Evolutionary conservation across 35 echinoderm and acorn worm genomes (phyloP).

Genomic region (Diadema setosum): DNA sequence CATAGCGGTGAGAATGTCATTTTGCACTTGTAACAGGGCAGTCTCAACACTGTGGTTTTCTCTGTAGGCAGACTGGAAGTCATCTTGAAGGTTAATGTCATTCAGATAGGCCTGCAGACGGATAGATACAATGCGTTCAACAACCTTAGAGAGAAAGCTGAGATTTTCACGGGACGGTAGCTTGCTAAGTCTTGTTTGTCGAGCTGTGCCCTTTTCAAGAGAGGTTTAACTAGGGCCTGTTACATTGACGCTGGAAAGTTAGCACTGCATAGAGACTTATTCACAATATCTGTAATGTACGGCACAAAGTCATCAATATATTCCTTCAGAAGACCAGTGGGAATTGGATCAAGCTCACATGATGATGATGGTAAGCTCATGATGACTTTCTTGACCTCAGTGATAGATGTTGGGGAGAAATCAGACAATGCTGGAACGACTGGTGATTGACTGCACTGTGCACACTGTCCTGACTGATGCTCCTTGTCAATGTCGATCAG

Average conservation of each 20-base stretch:
- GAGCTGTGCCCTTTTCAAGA: conserved; percentile 52
- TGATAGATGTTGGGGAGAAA: background rate
- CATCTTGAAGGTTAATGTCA: conserved; percentile 34
- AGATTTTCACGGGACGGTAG: conserved; percentile 74
- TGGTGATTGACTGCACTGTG: background rate
- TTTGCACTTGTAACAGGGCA: conserved; percentile 51
- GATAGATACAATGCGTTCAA: conserved; percentile 33
- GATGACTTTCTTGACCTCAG: conserved; percentile 25
- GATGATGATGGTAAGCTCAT: conserved; percentile 27
- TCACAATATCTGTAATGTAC: conserved; percentile 20
- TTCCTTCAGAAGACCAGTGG: conserved; percentile 9
- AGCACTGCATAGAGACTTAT: conserved; percentile 1
- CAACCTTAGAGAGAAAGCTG: conserved; percentile 52
- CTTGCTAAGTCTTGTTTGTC: conserved; percentile 55
- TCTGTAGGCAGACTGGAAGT: conserved; percentile 75
- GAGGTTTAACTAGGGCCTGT: conserved; percentile 38
- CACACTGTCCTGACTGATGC: background rate
- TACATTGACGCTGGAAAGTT: conserved; percentile 20
- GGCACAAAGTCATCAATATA: conserved; percentile 11
- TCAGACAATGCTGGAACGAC: background rate
- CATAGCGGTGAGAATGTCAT: conserved; percentile 59
- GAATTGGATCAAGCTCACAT: conserved; percentile 32
- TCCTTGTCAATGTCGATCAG: background rate
- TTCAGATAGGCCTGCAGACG: conserved; percentile 29
- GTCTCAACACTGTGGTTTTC: conserved; percentile 63